phyloP scores from a whole-genome alignment of 2,797 vertebrate genomes.

The Diplodus sargus region DNA sequence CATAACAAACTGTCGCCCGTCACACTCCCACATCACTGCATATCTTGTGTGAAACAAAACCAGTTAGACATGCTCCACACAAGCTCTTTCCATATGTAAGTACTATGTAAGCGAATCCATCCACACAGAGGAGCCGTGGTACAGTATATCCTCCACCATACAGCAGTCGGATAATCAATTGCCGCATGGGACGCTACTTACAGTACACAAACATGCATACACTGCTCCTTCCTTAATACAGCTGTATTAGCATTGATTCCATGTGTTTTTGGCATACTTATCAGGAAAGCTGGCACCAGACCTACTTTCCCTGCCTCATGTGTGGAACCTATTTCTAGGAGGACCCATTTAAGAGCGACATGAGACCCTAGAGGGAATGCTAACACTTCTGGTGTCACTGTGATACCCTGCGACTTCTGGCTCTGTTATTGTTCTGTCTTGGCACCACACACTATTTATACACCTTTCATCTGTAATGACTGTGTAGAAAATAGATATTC shows the following conservation, averaged over 20 bases:
- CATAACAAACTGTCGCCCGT: neutral
- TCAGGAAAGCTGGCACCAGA: conserved; percentile 60
- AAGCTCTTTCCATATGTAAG: neutral
- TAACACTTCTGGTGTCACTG: conserved; percentile 64
- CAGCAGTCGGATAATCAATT: conserved; percentile 30
- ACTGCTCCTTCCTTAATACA: conserved; percentile 1
- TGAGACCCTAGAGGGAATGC: conserved; percentile 46
- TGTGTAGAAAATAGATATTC: conserved; percentile 40
- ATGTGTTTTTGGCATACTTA: conserved; percentile 58
- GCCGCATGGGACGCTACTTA: conserved; percentile 22
- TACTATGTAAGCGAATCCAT: neutral
- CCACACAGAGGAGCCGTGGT: neutral
- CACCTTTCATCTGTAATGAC: conserved; percentile 44
- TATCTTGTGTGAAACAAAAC: neutral
- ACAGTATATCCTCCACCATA: conserved; percentile 2
- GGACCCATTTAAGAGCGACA: conserved; percentile 62
- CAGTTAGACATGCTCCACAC: conserved; percentile 6
- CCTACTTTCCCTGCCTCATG: conserved; percentile 40
- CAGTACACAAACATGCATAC: conserved; percentile 7
- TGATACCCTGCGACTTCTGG: conserved; percentile 50
- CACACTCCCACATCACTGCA: neutral
- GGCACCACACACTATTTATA: conserved; percentile 53
- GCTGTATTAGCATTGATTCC: conserved; percentile 62
- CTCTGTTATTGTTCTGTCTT: conserved; percentile 28
- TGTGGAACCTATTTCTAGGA: conserved; percentile 62